phyloP scores from a whole-genome alignment of 2,888 invertebrate species.

The Lacanobia oleracea region DNA sequence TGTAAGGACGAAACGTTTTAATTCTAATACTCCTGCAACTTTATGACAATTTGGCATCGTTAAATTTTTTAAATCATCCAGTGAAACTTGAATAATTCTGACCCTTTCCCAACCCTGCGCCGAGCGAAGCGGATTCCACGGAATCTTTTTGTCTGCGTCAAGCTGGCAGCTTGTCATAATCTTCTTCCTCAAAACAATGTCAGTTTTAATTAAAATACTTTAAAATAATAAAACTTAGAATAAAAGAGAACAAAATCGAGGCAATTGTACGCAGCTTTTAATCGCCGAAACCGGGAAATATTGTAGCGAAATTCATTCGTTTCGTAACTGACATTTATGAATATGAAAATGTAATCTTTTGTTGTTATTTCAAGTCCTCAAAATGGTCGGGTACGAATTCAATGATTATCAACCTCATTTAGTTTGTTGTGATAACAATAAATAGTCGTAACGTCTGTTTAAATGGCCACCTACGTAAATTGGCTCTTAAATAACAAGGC shows the following conservation, averaged over 20 bases:
- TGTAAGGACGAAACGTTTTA: slow-evolving; percentile 66
- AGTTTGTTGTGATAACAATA: slow-evolving; percentile 51
- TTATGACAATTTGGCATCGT: slow-evolving; percentile 73
- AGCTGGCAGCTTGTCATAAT: slow-evolving; percentile 81
- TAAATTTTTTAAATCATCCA: slow-evolving; percentile 73
- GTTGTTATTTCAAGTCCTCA: slow-evolving; percentile 58
- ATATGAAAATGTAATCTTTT: slow-evolving; percentile 72
- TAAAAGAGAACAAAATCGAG: slow-evolving; percentile 73
- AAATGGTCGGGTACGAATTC: slow-evolving; percentile 52
- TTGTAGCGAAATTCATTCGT: slow-evolving; percentile 72
- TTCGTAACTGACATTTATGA: slow-evolving; percentile 74
- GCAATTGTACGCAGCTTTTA: slow-evolving; percentile 73
- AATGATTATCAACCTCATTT: slow-evolving; percentile 50
- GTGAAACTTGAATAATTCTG: slow-evolving; percentile 74
- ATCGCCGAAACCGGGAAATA: slow-evolving; percentile 68
- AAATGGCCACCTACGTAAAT: slow-evolving; percentile 49
- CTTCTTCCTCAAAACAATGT: slow-evolving; percentile 81
- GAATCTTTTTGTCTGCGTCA: slow-evolving; percentile 82
- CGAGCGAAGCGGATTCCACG: slow-evolving; percentile 73
- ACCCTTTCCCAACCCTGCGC: slow-evolving; percentile 74
- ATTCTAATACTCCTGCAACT: slow-evolving; percentile 72
- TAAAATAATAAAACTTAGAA: slow-evolving; percentile 78
- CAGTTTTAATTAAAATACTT: slow-evolving; percentile 84
- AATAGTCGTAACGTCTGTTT: slow-evolving; percentile 38
- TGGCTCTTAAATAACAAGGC: slow-evolving; percentile 39